Percentiles rank a stretch among this genome's conserved stretches.
Conservation (phyloP, 1,140 invertebrate genomes). For the Papilio aristodemus region DNA sequence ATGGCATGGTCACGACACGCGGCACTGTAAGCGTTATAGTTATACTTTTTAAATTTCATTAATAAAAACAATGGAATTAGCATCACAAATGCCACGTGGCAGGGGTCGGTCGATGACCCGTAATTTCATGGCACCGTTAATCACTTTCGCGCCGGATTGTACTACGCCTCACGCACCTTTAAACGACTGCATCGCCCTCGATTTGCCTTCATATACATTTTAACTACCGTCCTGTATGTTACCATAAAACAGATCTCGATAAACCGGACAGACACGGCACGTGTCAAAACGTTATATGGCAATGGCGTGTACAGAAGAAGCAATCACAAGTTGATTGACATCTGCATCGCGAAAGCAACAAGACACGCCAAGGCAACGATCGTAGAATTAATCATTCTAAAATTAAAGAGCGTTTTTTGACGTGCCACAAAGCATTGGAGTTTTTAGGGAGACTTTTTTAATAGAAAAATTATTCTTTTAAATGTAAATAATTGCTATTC, state of each 20-base stretch:
- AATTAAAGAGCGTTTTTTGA: slow-evolving; percentile 3
- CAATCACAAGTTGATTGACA: slow-evolving; percentile 30
- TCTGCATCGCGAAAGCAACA: slow-evolving; percentile 14
- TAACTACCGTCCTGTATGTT: slow-evolving; percentile 25
- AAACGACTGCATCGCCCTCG: slow-evolving; percentile 42
- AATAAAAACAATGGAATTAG: slow-evolving; percentile 18
- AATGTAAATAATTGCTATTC: too few relatives aligned
- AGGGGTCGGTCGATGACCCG: slow-evolving; percentile 70
- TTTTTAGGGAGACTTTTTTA: slow-evolving; percentile 7
- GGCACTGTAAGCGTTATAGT: too few relatives aligned
- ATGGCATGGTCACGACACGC: too few relatives aligned
- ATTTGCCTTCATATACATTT: slow-evolving; percentile 39
- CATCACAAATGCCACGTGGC: slow-evolving; percentile 48
- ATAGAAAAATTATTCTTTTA: neutral
- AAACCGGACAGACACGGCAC: slow-evolving; percentile 14
- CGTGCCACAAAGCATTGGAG: neutral
- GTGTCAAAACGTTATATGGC: slow-evolving; percentile 23
- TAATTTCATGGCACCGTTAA: slow-evolving; percentile 64
- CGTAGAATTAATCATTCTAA: slow-evolving; percentile 4
- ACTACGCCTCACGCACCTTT: slow-evolving; percentile 42
- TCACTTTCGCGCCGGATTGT: slow-evolving; percentile 60
- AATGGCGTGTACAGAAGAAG: slow-evolving; percentile 8
- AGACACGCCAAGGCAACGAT: neutral
- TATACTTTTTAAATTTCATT: too few relatives aligned
- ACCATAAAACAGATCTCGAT: slow-evolving; percentile 19